These are phyloP conservation scores for Lanius ludovicianus DNA, from an alignment of 2,113 vertebrate genomes.

Conservation along the genomic window DNA sequence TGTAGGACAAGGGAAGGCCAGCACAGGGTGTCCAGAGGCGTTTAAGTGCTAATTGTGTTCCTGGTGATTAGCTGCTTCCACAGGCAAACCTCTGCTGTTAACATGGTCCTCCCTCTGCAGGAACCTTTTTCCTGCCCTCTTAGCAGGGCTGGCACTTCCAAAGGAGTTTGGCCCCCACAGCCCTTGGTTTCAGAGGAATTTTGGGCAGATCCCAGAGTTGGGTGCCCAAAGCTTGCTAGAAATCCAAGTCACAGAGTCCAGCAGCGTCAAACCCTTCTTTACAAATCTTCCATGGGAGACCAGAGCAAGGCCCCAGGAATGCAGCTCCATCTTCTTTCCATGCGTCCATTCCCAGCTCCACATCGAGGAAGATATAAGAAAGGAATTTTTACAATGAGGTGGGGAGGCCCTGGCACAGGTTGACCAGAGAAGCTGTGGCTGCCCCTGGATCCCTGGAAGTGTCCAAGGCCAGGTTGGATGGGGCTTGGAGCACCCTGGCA, in stretches of 20 bases:
- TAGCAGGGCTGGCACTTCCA: background rate
- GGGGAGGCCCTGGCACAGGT: accelerated
- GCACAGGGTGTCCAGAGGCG: background rate
- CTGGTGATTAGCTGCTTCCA: background rate
- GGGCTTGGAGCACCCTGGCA: background rate
- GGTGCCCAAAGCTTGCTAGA: background rate
- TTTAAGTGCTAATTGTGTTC: background rate
- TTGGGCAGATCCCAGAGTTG: background rate
- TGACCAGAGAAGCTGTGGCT: background rate
- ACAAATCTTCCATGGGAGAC: background rate
- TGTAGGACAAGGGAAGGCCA: background rate
- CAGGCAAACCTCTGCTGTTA: background rate
- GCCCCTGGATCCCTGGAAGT: background rate
- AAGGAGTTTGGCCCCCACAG: background rate
- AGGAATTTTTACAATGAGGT: background rate
- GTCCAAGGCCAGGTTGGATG: accelerated
- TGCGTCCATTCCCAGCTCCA: background rate
- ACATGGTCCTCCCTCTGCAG: accelerated
- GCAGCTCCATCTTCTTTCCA: background rate
- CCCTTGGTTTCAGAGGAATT: background rate
- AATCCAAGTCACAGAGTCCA: background rate
- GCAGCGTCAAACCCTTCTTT: background rate
- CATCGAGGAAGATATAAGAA: accelerated
- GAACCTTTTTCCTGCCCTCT: background rate
- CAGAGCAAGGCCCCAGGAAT: background rate